phyloP scores from a whole-genome alignment of 2,888 invertebrate species.

The Macrophya alboannulata region DNA sequence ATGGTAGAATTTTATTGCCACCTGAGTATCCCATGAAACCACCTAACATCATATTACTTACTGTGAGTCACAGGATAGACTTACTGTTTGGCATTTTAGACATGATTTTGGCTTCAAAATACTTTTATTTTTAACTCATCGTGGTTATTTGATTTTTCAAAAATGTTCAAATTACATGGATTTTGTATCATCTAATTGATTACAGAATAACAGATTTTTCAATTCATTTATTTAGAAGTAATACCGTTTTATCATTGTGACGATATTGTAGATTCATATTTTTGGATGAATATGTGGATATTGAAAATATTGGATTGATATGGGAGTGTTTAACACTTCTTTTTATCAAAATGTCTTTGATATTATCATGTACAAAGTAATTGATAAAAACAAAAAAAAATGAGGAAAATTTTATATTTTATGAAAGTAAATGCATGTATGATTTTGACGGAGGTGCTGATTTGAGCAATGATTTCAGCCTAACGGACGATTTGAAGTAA shows the following conservation, averaged over 20 bases:
- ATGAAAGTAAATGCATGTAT: background rate
- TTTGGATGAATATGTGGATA: background rate
- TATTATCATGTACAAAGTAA: background rate
- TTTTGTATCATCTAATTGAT: background rate
- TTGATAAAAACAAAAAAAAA: background rate
- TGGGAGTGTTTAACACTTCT: no score
- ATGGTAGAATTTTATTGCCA: constrained; percentile 95
- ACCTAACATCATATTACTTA: constrained; percentile 95
- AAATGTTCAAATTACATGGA: background rate
- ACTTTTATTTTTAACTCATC: background rate
- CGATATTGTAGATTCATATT: background rate
- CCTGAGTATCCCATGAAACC: constrained; percentile 99
- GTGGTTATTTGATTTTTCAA: background rate
- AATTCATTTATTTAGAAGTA: background rate
- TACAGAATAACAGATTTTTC: background rate
- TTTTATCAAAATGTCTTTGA: no score
- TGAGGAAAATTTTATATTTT: background rate
- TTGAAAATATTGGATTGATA: no score
- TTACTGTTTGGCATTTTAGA: background rate
- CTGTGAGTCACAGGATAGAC: constrained; percentile 82
- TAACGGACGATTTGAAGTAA: constrained; percentile 95
- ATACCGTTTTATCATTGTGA: background rate
- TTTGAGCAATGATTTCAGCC: constrained; percentile 83
- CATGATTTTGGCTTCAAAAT: background rate
- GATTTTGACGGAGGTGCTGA: background rate